Base-by-base conservation (phyloP, 2,797 vertebrate species). In the Eupleurogrammus muticus region DNA sequence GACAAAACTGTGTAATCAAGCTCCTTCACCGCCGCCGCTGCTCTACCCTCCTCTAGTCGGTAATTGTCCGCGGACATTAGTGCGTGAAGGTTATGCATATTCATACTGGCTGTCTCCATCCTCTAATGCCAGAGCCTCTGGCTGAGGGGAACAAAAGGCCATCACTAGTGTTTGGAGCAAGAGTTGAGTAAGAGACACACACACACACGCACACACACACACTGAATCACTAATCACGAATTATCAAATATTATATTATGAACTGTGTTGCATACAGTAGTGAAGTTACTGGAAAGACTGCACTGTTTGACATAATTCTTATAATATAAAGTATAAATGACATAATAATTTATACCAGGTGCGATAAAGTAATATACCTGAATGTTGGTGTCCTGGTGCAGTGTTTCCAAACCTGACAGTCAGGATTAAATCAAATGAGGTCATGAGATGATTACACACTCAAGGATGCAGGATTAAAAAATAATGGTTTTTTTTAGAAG, bases 31-130 rank as follows among this genome's bases (percentile, higher is more conserved):
- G 0, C 5, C 44, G 0, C 5, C 11, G 52, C 64, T 32, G 36
- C 21, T 48, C 64, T 70, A 58, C 63, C 80, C 54, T 53, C 77
- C 62, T 53, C 64, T 82, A 50, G 17, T 70, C 52, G 6, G 20
- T 58, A 53, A 84, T 85, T 86, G 84, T 90, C 84, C 82, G 73
- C 71, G 86, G 80, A 87, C 72, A 84, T 78, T 83, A 84, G 85
- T 9, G 83, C 74, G 70, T 91, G 86, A 92, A 91, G 86, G 85
- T 90, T 82, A 89, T 89, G 85, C 82, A 89, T 90, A 89, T 90
- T 89, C 87, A 86, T 85, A 64, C 75, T 16, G 36, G 77, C 79
- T 36, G 66, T 69, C 76, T 85, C 77, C 53, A 57, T 71, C 60
- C 53, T 77, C 80, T 0, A 32, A 32, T 42, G 73, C 70, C 81